These are phyloP conservation scores for Budorcas taxicolor DNA, from an alignment of 2,113 vertebrate species.

Conservation along the genomic window DNA sequence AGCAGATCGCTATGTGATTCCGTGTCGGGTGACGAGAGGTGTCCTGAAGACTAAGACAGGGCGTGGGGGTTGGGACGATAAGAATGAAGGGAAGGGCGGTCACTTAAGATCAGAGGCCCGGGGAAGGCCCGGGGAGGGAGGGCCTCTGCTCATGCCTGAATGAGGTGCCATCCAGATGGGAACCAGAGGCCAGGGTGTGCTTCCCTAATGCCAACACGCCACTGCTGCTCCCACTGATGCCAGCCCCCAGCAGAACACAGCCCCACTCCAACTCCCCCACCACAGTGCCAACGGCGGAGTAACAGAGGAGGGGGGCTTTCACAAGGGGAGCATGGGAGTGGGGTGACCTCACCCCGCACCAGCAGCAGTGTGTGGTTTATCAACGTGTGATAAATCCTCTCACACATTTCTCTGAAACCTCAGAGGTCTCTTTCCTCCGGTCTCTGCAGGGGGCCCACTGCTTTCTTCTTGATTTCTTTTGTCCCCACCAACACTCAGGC, in stretches of 20 bases:
- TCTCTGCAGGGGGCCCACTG: neutral
- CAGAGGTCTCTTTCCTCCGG: neutral
- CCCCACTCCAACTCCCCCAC: no score
- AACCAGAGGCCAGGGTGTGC: no score
- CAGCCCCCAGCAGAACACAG: neutral
- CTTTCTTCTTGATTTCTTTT: neutral
- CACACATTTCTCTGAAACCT: neutral
- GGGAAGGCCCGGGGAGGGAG: accelerated
- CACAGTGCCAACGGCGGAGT: accelerated
- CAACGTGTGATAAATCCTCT: neutral
- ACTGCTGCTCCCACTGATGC: neutral
- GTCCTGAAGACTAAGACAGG: neutral
- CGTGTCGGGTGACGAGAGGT: accelerated
- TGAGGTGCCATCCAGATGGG: accelerated
- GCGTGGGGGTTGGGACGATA: accelerated
- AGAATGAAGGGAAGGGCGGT: neutral
- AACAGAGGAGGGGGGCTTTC: neutral
- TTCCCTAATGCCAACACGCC: neutral
- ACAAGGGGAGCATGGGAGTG: neutral
- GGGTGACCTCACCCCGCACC: accelerated
- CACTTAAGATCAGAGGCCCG: neutral
- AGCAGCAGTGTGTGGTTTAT: neutral
- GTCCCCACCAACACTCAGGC: accelerated
- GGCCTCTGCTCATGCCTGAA: neutral
- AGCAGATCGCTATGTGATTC: neutral